These are phyloP conservation scores for Rhinolophus ferrumequinum DNA, from an alignment of 2,113 vertebrate genomes.

Conservation along the genomic window DNA sequence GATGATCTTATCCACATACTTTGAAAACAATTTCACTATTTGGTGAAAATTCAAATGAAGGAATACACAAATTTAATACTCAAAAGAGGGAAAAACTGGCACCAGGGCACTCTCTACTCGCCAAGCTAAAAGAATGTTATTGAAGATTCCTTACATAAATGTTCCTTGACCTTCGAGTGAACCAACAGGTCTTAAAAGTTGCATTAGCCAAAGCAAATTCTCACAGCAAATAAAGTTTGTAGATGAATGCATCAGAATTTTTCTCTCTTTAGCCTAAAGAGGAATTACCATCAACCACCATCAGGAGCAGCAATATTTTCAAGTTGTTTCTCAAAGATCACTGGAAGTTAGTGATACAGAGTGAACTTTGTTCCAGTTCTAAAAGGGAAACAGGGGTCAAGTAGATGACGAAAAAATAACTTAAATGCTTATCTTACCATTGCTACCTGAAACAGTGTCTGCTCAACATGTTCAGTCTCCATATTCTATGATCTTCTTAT, in stretches of 20 bases:
- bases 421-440: neutral
- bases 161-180: conserved; percentile 84
- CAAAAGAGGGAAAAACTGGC: conserved; percentile 72
- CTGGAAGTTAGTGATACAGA: neutral
- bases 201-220: conserved; percentile 83
- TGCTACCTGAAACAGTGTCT: neutral
- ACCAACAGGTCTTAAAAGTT: conserved; percentile 87
- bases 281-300: conserved; percentile 18
- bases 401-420: neutral
- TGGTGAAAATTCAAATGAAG: conserved; percentile 70
- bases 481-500: neutral
- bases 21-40: conserved; percentile 64
- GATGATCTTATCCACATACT: conserved; percentile 38
- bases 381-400: neutral
- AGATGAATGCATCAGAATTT: conserved; percentile 28
- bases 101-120: conserved; percentile 39
- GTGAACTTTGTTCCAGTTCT: neutral
- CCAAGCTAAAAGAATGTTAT: conserved; percentile 84
- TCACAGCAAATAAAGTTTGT: conserved; percentile 80
- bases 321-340: neutral
- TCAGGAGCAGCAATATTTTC: conserved; percentile 20
- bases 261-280: conserved; percentile 25
- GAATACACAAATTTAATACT: conserved; percentile 72
- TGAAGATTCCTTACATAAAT: conserved; percentile 83
- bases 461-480: neutral